Percentiles rank a stretch among this genome's conserved stretches.
Conservation (phyloP, 2,113 vertebrate species). For the Desmodus rotundus region DNA sequence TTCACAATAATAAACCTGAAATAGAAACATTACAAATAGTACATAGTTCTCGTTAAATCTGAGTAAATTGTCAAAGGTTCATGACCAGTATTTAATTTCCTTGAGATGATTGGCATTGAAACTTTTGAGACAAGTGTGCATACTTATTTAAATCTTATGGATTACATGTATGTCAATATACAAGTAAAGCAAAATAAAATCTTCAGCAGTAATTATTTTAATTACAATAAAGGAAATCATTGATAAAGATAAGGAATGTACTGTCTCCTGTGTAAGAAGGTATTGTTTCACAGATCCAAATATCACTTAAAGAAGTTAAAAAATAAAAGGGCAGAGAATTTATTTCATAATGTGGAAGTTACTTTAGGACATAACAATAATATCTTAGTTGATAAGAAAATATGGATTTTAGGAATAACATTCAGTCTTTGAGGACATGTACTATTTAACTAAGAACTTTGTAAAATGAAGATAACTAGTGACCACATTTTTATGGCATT, state of each 20-base stretch:
- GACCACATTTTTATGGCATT: neutral
- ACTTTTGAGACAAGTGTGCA: neutral
- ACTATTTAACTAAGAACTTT: neutral
- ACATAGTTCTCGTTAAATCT: neutral
- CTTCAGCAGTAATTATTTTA: neutral
- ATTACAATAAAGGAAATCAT: neutral
- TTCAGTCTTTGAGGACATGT: neutral
- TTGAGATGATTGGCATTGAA: neutral
- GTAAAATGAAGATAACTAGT: neutral
- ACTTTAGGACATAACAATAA: neutral
- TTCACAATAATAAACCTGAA: neutral
- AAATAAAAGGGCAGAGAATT: neutral
- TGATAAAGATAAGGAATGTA: neutral
- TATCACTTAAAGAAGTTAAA: neutral
- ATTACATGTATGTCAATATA: neutral
- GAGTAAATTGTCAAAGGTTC: neutral
- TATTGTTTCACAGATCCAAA: neutral
- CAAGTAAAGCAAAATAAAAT: neutral
- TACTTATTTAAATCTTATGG: neutral
- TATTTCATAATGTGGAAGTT: neutral
- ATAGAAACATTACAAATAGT: neutral
- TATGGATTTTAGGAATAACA: neutral
- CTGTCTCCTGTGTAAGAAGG: neutral
- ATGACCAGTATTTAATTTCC: neutral
- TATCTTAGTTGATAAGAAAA: neutral